Conservation (phyloP, 53 echinoderm and acorn worm genomes). For the Henricia sp. region DNA sequence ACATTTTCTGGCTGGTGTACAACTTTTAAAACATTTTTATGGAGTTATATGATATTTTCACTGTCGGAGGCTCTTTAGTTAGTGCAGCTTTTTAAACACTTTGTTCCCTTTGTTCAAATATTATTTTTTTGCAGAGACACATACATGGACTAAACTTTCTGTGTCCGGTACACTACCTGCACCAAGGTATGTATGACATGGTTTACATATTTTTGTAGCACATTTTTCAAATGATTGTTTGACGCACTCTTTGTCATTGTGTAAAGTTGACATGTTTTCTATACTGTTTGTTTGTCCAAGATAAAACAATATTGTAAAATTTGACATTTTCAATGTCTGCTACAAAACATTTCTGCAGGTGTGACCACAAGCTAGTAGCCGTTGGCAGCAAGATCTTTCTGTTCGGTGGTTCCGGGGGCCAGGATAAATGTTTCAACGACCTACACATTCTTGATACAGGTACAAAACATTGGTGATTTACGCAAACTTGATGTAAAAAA, state of each 20-base stretch:
- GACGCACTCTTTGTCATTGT: neutral
- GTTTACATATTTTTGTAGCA: neutral
- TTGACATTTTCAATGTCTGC: neutral
- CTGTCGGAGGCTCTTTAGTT: neutral
- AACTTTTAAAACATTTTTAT: too few species aligned
- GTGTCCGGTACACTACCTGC: constrained; percentile 62
- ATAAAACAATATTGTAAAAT: too few species aligned
- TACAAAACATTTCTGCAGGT: constrained; percentile 36
- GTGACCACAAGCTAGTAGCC: constrained; percentile 56
- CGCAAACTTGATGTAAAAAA: too few species aligned
- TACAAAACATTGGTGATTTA: too few species aligned
- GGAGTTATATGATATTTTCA: too few species aligned
- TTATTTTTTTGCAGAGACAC: constrained; percentile 45
- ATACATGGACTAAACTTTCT: constrained; percentile 72
- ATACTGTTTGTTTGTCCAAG: neutral
- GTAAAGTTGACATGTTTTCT: neutral
- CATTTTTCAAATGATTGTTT: neutral
- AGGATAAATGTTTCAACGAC: constrained; percentile 77
- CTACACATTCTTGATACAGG: constrained; percentile 67
- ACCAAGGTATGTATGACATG: constrained; percentile 62
- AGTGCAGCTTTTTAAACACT: neutral
- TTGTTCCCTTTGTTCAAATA: neutral
- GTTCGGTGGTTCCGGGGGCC: constrained; percentile 74
- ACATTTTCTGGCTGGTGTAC: too few species aligned
- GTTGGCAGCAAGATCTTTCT: constrained; percentile 60